Evolutionary conservation across 2,113 vertebrate genomes (phyloP), one percentile per base, ranked within the genome.

Genomic region (Psilopogon haemacephalus): DNA sequence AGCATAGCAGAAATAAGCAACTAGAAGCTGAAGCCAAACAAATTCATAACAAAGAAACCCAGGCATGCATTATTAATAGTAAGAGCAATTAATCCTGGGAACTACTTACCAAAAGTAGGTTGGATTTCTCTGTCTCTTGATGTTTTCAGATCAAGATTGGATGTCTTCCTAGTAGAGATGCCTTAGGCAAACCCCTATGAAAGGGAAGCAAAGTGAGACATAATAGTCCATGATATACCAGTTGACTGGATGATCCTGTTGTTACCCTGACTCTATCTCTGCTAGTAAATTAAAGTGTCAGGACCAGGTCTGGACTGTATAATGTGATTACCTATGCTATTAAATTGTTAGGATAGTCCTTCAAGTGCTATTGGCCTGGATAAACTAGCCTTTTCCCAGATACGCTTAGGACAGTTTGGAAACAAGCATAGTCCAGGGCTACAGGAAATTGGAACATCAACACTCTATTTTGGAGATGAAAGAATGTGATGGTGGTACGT

Each of bases 51-150:
- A 90, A 93, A 93, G 94, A 91, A 94, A 92, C 77, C 84, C 63
- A 96, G 64, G 95, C 75, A 96, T 94, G 95, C 86, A 95, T 96
- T 94, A 96, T 92, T 94, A 96, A 94, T 92, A 94, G 93, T 80
- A 91, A 87, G 60, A 73, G 84, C 91, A 95, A 96, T 91, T 96
- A 94, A 96, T 92, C 95, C 93, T 96, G 86, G 93, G 93, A 96
- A 95, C 91, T 87, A 87, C 87, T 94, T 91, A 95, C 89, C 93
- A 94, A 89, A 94, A 92, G 91, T 54, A 89, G 35, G 69, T 74
- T 92, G 82, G 82, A 92, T 94, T 94, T 91, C 78, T 88, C 78
- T 89, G 72, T 64, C 93, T 95, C 89, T 96, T 96, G 91, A 96
- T 94, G 93, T 93, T 94, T 92, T 89, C 75, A 89, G 71, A 96